Base-by-base conservation (phyloP, 2,888 invertebrate genomes). In the Crossocerus cetratus region DNA sequence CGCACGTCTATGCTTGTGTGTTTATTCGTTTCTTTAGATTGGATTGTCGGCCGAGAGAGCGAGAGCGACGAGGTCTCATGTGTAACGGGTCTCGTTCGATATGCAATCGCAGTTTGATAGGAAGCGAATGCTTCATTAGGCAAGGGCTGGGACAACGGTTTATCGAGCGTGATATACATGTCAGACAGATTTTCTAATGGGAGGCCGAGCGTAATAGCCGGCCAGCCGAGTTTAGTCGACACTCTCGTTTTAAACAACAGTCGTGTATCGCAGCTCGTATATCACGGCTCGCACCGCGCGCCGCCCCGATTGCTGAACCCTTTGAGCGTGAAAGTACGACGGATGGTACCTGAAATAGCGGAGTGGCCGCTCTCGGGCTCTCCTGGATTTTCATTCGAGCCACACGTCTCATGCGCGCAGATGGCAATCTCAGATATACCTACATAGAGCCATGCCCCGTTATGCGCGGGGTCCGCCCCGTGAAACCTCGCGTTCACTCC, bases 401-500 rank as follows among this genome's bases (percentile, higher is more conserved):
- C 57, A 61, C 61, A 55, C 42, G 57, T 75, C 72, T 69, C 58
- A 16, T 32, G 59, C 59, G 55, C 61, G 68, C 75, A 70, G 70
- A 76, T 76, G 75, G 75, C 76, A 71, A 76, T 76, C 76, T 67
- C 57, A 67, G 70, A 76, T 75, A 67, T 58, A 65, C 53, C 61
- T 66, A 76, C 67, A 67, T 58, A 65, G 45, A 32, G 43, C 49
- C 45, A 45, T 21, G 55, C 60, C 54, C 72, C 79, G 79, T 72
- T 81, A 77, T 59, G 53, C 72, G 57, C 61, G 32, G 32, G 5
- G 32, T 32, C 32, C 32, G 60, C 65, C 63, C 62, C 60, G 76
- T 69, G 66, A 59, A 72, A 72, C 49, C 56, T 72, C 65, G 11
- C 65, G 55, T 71, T 55, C 54, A 44, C 61, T 32, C 32, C 32